Evolutionary conservation across 2,888 invertebrate species (phyloP).

Genomic region (Lordiphosa fenestrarum): DNA sequence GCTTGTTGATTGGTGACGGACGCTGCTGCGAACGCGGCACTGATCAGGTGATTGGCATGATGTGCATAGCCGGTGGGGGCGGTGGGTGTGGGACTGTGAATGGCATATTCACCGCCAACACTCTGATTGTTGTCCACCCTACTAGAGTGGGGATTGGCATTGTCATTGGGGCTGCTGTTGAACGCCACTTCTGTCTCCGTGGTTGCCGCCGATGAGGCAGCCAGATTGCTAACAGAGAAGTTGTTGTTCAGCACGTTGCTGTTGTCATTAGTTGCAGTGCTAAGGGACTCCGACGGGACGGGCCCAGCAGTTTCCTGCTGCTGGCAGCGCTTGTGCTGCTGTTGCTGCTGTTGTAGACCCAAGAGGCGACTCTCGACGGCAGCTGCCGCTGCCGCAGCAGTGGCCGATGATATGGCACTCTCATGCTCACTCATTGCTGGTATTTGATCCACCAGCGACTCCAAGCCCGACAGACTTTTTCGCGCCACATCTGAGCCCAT

Average conservation of each 20-base stretch:
- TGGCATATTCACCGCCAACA: conserved; percentile 42
- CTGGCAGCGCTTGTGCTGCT: conserved; percentile 37
- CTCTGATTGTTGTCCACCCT: conserved; percentile 23
- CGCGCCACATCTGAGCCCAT: conserved; percentile 86
- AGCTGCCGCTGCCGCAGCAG: conserved; percentile 61
- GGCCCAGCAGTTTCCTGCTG: conserved; percentile 12
- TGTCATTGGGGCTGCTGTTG: conserved; percentile 16
- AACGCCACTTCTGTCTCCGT: conserved; percentile 24
- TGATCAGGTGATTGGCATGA: conserved; percentile 80
- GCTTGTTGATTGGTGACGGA: conserved; percentile 71
- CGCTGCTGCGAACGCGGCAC: conserved; percentile 67
- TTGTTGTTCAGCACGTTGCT: conserved; percentile 71
- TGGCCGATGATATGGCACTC: conserved; percentile 46
- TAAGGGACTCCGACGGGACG: conserved; percentile 24
- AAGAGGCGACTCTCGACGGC: conserved; percentile 69
- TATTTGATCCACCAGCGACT: conserved; percentile 94
- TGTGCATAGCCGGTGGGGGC: conserved; percentile 58
- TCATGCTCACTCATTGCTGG: conserved; percentile 91
- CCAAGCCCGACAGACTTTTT: conserved; percentile 91
- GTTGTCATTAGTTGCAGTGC: conserved; percentile 15
- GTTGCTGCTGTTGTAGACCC: conserved; percentile 56
- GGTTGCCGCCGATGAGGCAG: conserved; percentile 66
- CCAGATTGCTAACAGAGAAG: conserved; percentile 81
- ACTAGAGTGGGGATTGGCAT: conserved; percentile 9
- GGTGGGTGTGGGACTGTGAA: conserved; percentile 29